A percentile compares a stretch with the other conserved stretches of the same genome.
These are phyloP conservation scores for Elachura formosa DNA, from an alignment of 2,113 vertebrate genomes.

Conservation along the genomic window DNA sequence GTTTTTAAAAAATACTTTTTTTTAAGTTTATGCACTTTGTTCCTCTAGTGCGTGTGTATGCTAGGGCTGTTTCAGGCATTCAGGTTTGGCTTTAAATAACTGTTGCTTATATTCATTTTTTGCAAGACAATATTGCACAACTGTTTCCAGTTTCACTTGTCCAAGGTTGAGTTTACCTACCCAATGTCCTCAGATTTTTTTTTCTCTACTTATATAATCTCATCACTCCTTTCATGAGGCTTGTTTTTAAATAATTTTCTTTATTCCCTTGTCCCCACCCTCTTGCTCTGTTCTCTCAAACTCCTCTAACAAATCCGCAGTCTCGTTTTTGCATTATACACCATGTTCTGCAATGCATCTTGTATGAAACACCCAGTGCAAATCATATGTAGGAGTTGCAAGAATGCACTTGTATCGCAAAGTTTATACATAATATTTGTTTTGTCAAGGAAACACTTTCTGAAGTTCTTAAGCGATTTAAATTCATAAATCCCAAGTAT, in stretches of 20 bases:
- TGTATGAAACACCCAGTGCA: background rate
- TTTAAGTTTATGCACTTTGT: background rate
- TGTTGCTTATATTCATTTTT: background rate
- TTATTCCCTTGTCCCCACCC: background rate
- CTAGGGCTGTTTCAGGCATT: background rate
- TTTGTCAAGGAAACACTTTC: background rate
- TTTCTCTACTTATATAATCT: background rate
- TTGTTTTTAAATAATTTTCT: background rate
- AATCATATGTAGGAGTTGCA: background rate
- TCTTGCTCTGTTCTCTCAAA: background rate
- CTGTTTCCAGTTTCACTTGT: background rate
- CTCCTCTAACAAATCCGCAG: background rate
- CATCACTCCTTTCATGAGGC: background rate
- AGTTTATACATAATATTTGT: background rate
- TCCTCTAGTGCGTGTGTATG: background rate
- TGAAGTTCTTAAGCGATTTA: background rate
- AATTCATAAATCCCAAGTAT: background rate
- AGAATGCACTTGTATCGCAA: background rate
- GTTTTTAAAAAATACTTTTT: background rate
- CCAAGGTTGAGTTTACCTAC: background rate
- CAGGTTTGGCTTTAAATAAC: background rate
- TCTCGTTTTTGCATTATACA: background rate
- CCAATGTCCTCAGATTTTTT: background rate
- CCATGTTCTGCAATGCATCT: rapidly evolving
- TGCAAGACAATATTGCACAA: background rate